phyloP scores from a whole-genome alignment of 2,888 invertebrate species.

The Athripsodes cinereus region DNA sequence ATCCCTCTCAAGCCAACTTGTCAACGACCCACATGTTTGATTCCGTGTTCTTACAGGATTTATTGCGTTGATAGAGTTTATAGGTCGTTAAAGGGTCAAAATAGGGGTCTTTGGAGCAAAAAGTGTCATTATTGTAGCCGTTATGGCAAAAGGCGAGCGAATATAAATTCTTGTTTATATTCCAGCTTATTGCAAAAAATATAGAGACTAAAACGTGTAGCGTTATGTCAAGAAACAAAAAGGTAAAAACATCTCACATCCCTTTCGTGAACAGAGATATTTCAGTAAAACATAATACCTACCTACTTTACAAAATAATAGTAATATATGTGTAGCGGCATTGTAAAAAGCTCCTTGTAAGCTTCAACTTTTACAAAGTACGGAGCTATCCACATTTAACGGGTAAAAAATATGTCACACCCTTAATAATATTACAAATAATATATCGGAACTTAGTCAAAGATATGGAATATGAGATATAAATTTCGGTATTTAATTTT shows the following conservation, averaged over 20 bases:
- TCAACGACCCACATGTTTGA: background rate
- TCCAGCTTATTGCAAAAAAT: background rate
- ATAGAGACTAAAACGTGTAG: background rate
- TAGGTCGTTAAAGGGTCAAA: background rate
- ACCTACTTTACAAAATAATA: background rate
- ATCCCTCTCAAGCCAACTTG: background rate
- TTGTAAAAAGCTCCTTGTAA: background rate
- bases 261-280: background rate
- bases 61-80: background rate
- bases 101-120: background rate
- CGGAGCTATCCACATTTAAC: no score
- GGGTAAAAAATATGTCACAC: no score
- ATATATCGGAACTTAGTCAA: no score
- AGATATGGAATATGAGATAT: no score
- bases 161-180: background rate
- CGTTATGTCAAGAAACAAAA: background rate
- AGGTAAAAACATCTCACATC: background rate
- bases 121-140: background rate
- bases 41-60: background rate
- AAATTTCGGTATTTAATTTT: no score
- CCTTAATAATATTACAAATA: no score
- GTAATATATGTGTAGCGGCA: background rate
- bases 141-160: background rate
- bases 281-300: background rate
- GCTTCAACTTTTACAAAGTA: no score